Evolutionary conservation across 2,888 invertebrate genomes (phyloP).

Genomic region (Lingula anatina): DNA sequence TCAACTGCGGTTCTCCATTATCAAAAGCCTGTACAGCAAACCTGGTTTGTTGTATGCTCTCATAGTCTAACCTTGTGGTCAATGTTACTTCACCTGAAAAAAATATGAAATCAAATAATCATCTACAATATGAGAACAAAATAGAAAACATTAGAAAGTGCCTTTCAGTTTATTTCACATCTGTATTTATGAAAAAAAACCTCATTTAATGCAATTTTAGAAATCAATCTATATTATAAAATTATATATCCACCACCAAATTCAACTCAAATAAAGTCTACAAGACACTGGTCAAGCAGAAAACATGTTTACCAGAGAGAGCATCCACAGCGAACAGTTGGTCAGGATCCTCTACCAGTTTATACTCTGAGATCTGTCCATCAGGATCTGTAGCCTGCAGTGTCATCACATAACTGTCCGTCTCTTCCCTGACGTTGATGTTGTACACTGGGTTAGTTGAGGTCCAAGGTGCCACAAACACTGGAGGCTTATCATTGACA

Average conservation of each 20-base stretch:
- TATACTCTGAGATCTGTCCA: conserved; percentile 25
- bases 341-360: conserved; percentile 17
- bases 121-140: background rate
- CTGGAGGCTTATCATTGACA: conserved; percentile 60
- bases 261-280: no score
- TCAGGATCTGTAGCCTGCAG: conserved; percentile 35
- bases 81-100: conserved; percentile 70
- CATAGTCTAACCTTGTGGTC: conserved; percentile 78
- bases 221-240: no score
- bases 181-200: no score
- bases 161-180: no score
- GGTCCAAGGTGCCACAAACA: conserved; percentile 70
- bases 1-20: conserved; percentile 78
- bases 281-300: no score
- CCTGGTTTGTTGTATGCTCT: conserved; percentile 64
- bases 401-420: conserved; percentile 29
- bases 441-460: conserved; percentile 58
- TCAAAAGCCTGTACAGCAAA: conserved; percentile 80
- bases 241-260: no score
- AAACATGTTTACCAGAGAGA: conserved; percentile 20
- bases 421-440: conserved; percentile 27
- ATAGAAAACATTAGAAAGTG: no score
- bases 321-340: conserved; percentile 19
- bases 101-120: conserved; percentile 2
- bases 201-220: no score